A percentile compares a stretch with the other conserved stretches of the same genome.
Conservation (phyloP, 2,888 invertebrate genomes). For the Harmothoe impar region DNA sequence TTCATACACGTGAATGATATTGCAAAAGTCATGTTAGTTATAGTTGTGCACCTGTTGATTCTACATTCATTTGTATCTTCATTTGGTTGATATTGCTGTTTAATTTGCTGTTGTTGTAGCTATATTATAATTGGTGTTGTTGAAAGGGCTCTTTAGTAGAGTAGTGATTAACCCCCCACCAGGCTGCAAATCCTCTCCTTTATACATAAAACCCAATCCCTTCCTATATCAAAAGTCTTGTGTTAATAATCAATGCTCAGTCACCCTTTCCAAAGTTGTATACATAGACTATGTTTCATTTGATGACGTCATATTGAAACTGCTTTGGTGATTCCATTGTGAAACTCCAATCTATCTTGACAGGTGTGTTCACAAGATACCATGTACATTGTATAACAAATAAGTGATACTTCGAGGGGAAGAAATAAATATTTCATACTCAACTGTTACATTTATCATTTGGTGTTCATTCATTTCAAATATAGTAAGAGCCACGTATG, state of each 20-base stretch:
- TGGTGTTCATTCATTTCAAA: background rate
- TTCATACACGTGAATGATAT: constrained; percentile 19
- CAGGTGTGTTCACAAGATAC: background rate
- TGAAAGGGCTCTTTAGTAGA: background rate
- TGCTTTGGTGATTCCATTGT: constrained; percentile 5
- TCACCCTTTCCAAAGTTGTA: background rate
- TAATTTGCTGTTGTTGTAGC: too few species aligned
- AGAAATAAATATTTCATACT: constrained; percentile 52
- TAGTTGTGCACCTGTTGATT: background rate
- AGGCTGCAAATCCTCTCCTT: background rate
- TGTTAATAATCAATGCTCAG: background rate
- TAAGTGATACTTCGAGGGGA: constrained; percentile 34
- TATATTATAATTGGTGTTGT: background rate
- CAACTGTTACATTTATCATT: background rate
- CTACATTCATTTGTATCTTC: too few species aligned
- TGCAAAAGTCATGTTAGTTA: background rate
- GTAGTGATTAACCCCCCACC: background rate
- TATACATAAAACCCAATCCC: background rate
- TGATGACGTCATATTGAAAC: background rate
- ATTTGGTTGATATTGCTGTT: too few species aligned
- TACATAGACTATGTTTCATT: background rate
- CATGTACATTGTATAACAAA: constrained; percentile 32
- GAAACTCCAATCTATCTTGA: constrained; percentile 3
- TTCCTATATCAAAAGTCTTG: background rate
- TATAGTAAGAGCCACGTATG: too few species aligned